Base-by-base conservation (phyloP, 2,113 vertebrate genomes). In the Grantiella picta region DNA sequence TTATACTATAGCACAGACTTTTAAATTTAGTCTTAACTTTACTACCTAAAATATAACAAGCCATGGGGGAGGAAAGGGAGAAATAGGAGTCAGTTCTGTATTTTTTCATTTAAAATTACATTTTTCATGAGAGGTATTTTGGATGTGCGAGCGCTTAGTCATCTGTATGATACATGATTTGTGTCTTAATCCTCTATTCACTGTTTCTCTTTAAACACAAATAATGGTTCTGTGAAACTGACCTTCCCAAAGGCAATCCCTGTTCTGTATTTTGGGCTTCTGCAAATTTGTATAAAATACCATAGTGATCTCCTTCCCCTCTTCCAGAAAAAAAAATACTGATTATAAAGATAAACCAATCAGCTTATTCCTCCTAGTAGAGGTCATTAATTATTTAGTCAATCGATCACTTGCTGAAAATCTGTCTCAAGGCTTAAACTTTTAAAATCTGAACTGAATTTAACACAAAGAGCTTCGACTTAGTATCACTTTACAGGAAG, bases 21-120 rank as follows among this genome's bases (percentile, higher is more conserved):
- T 33, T 49, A 18, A 8, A 47, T 36, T 76, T 35, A 52, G 33
- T 38, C 10, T 64, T 83, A 83, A 77, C 7, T 50, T 78, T 72
- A 56, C 36, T 44, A 70, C 18, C n/a, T 61, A 53, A 84, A 52
- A 28, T 63, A 33, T 25, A 82, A 47, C 31, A 82, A 69, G 22
- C 18, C 2, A 0, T 36, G 38, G 9, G 5, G 12, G 19, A 0
- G 0, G 20, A 54, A 10, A 61, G 21, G 4, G 18, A 56, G 3
- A 77, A 77, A 33, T 19, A 66, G 28, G 10, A 44, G 25, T 60
- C 21, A 29, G 33, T 70, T 89, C 68, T 77, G 11, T 23, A 40
- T 61, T 77, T 91, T 75, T 81, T 71, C 14, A 85, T 64, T 71
- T 27, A 70, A 59, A 24, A 44, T 53, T 17, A 71, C 21, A 52